Evolutionary conservation across 1,140 invertebrate species (phyloP).

Genomic region (Zaprionus capensis): DNA sequence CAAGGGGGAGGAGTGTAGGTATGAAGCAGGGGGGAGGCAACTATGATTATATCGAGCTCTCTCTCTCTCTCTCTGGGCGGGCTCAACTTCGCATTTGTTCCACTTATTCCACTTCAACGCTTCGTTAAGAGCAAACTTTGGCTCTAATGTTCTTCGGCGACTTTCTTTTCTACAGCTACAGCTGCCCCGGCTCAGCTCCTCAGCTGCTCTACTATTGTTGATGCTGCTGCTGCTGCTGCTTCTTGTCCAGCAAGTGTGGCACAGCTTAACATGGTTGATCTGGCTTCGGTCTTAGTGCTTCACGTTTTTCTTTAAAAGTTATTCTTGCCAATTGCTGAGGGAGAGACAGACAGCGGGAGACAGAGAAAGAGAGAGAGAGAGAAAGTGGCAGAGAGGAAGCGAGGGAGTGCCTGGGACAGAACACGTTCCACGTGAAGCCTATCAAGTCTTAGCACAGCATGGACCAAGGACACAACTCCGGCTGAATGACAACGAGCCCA

Average conservation of each 20-base stretch:
- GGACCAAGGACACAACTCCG: slow-evolving; percentile 25
- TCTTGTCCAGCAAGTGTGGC: slow-evolving; percentile 16
- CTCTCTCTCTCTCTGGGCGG: slow-evolving; percentile 7
- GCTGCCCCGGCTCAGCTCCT: neutral
- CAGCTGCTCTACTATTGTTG: slow-evolving; percentile 2
- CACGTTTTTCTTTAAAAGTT: slow-evolving; percentile 46
- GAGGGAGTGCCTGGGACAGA: neutral
- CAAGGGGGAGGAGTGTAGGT: neutral
- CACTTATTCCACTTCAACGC: slow-evolving; percentile 75
- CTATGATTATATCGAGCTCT: slow-evolving; percentile 27
- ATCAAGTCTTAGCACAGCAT: slow-evolving; percentile 66
- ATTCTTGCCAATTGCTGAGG: slow-evolving; percentile 52
- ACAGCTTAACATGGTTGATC: slow-evolving; percentile 17
- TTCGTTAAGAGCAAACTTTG: slow-evolving; percentile 73
- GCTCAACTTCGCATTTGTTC: slow-evolving; percentile 64
- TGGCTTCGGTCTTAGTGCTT: slow-evolving; percentile 11
- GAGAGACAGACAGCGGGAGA: neutral
- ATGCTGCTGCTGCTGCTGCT: slow-evolving; percentile 15
- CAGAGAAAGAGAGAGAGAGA: neutral
- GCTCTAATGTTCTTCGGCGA: slow-evolving; percentile 59
- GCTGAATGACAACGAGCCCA: slow-evolving; percentile 56
- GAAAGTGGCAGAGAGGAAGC: neutral
- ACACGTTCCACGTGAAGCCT: slow-evolving; percentile 71
- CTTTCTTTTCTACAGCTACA: slow-evolving; percentile 34
- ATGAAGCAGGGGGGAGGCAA: neutral